A percentile compares a stretch with the other conserved stretches of the same genome.
These are phyloP conservation scores for Malurus melanocephalus DNA, from an alignment of 2,113 vertebrate species.

Conservation along the genomic window DNA sequence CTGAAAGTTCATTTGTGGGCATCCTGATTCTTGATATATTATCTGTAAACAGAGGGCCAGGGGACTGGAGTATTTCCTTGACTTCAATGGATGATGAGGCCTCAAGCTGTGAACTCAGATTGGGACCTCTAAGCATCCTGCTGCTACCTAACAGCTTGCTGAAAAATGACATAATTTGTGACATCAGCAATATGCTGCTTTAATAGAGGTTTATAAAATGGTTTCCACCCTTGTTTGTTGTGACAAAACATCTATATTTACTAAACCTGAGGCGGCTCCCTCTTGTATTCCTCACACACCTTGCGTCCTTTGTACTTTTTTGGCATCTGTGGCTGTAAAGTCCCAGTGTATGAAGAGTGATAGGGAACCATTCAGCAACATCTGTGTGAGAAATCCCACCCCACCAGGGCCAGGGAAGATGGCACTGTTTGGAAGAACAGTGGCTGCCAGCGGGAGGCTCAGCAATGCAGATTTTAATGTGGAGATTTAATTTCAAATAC, in stretches of 20 bases:
- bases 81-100: constrained; percentile 56
- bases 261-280: not conserved
- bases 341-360: not conserved
- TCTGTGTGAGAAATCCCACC: not conserved
- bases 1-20: constrained; percentile 34
- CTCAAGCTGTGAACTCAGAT: constrained; percentile 64
- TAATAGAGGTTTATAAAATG: not conserved
- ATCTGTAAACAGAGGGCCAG: constrained; percentile 53
- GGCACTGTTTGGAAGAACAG: constrained; percentile 29
- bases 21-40: constrained; percentile 51
- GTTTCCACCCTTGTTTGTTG: not conserved
- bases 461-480: constrained; percentile 60
- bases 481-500: constrained; percentile 62
- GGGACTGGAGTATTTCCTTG: constrained; percentile 42
- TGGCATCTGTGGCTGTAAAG: not conserved
- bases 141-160: constrained; percentile 32
- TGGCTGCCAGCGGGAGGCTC: constrained; percentile 11
- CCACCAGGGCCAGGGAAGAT: constrained; percentile 9
- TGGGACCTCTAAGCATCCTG: constrained; percentile 33
- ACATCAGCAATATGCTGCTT: constrained; percentile 50
- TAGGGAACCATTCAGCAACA: not conserved
- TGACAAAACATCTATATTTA: not conserved
- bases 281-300: not conserved
- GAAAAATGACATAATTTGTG: constrained; percentile 68
- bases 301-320: not conserved